These are phyloP conservation scores for Pollenia amentaria DNA, from an alignment of 2,888 invertebrate genomes.

Conservation along the genomic window DNA sequence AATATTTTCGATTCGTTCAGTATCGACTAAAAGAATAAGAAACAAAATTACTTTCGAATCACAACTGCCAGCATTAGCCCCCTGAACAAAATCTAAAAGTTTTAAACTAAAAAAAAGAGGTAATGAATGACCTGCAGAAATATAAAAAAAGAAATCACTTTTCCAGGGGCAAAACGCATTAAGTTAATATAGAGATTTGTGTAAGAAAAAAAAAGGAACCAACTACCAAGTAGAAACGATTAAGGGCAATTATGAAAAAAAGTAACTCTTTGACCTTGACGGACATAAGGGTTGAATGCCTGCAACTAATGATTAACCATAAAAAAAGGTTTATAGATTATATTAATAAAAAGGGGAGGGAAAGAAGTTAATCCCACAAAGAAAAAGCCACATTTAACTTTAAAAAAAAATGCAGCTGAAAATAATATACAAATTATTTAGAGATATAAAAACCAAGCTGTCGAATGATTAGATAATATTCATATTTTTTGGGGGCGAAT, in stretches of 20 bases:
- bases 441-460: no score
- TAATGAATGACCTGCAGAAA: not conserved
- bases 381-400: not conserved
- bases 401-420: slow-evolving; percentile 7
- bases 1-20: no score
- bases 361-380: not conserved
- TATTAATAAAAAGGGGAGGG: not conserved
- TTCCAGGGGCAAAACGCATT: slow-evolving; percentile 35
- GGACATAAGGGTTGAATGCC: not conserved
- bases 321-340: slow-evolving; percentile 22
- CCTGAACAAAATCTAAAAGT: no score
- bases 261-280: slow-evolving; percentile 45
- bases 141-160: slow-evolving; percentile 22
- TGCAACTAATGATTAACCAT: slow-evolving; percentile 20
- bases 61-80: no score
- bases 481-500: slow-evolving; percentile 1
- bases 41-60: no score
- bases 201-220: not conserved
- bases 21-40: no score
- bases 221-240: no score
- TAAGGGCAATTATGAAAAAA: not conserved
- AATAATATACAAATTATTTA: slow-evolving; percentile 13
- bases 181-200: not conserved
- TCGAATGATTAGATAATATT: slow-evolving; percentile 53
- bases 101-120: no score